A percentile compares a stretch with the other conserved stretches of the same genome.
Conservation (phyloP, 2,797 vertebrate genomes). For the Intellagama lesueurii region DNA sequence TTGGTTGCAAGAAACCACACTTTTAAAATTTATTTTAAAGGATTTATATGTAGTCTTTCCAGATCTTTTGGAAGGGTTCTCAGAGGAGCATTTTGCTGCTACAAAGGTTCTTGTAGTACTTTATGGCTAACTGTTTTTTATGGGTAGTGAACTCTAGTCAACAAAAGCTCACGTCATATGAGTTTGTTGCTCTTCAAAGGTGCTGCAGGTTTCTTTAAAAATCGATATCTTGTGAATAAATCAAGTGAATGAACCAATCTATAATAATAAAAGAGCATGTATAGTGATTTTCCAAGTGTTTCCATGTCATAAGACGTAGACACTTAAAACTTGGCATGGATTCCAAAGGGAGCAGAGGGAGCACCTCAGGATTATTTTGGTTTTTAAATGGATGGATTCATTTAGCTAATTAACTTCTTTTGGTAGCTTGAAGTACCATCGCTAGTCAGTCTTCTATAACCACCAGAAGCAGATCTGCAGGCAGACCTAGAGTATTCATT, state of each 20-base stretch:
- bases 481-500: too few relatives aligned
- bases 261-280: background rate
- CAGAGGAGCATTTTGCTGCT: background rate
- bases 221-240: background rate
- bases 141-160: background rate
- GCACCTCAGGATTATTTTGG: too few relatives aligned
- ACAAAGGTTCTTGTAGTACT: too few relatives aligned
- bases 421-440: too few relatives aligned
- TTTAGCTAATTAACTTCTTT: too few relatives aligned
- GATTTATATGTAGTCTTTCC: background rate
- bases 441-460: too few relatives aligned
- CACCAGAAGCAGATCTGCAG: too few relatives aligned
- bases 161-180: background rate
- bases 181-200: background rate
- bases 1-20: background rate
- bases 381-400: too few relatives aligned
- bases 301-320: background rate
- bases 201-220: background rate
- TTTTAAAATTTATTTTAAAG: background rate
- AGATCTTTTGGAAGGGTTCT: background rate
- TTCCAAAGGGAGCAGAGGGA: too few relatives aligned
- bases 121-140: background rate
- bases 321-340: background rate
- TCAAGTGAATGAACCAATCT: background rate
- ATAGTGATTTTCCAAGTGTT: background rate